Percentiles rank a stretch among this genome's conserved stretches.
These are phyloP conservation scores for Parascotia fuliginaria DNA, from an alignment of 2,888 invertebrate genomes.

Conservation along the genomic window DNA sequence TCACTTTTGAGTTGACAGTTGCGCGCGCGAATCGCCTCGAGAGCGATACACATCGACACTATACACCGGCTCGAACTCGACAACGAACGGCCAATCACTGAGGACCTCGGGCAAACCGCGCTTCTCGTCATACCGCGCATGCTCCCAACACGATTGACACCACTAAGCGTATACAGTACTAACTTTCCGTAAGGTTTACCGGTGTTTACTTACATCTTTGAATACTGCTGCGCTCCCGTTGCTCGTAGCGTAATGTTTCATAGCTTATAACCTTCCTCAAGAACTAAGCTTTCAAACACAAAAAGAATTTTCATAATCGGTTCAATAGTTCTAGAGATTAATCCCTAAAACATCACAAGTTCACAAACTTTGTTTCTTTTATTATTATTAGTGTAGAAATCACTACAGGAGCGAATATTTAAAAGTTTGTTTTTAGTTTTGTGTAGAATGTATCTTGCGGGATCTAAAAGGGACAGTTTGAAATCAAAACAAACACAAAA, in stretches of 20 bases:
- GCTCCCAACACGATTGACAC: slow-evolving; percentile 74
- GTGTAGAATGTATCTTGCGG: slow-evolving; percentile 66
- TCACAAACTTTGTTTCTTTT: no score
- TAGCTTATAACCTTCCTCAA: no score
- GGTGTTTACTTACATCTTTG: no score
- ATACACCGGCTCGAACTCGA: slow-evolving; percentile 46
- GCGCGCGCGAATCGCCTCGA: slow-evolving; percentile 32
- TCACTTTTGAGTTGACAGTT: slow-evolving; percentile 39
- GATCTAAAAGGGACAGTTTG: slow-evolving; percentile 43
- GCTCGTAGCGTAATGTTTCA: no score
- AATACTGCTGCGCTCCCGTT: no score
- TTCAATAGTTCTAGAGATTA: no score
- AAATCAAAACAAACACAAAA: slow-evolving; percentile 54
- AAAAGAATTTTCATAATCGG: no score
- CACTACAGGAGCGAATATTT: slow-evolving; percentile 67
- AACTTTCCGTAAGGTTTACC: no score
- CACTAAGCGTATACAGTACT: slow-evolving; percentile 63
- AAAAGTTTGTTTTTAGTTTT: slow-evolving; percentile 82
- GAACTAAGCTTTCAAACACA: no score
- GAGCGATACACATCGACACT: slow-evolving; percentile 35
- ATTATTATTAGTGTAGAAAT: no score
- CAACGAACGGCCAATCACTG: slow-evolving; percentile 79
- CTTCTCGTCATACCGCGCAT: slow-evolving; percentile 67
- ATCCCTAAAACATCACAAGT: no score
- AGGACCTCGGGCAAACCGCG: slow-evolving; percentile 66